Percentiles rank a stretch among this genome's conserved stretches.
phyloP scores from a whole-genome alignment of 1,140 invertebrate species.

The Cydia amplana region DNA sequence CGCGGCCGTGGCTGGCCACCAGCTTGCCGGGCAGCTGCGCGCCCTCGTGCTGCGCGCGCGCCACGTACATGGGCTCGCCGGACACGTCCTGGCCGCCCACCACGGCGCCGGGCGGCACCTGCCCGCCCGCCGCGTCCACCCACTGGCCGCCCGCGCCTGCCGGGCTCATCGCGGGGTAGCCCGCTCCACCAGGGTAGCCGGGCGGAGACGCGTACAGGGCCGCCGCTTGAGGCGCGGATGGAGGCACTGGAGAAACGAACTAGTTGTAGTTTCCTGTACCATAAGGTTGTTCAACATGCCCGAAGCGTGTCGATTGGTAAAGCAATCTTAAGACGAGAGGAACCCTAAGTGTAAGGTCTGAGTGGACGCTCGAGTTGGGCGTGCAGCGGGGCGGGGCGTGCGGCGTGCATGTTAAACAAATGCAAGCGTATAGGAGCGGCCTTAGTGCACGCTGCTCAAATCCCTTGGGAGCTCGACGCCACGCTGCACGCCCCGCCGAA shows the following conservation, averaged over 20 bases:
- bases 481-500: too few species aligned
- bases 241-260: slow-evolving; percentile 60
- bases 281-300: not conserved
- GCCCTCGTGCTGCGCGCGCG: slow-evolving; percentile 86
- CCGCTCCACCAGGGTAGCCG: slow-evolving; percentile 56
- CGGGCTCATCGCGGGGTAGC: slow-evolving; percentile 37
- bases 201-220: slow-evolving; percentile 59
- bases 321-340: not conserved
- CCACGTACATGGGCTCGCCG: slow-evolving; percentile 87
- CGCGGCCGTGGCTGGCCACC: slow-evolving; percentile 84
- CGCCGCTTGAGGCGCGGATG: slow-evolving; percentile 73
- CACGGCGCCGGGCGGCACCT: slow-evolving; percentile 86
- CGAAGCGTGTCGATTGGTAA: not conserved
- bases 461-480: too few species aligned
- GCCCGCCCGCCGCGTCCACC: slow-evolving; percentile 83
- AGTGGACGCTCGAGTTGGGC: too few species aligned
- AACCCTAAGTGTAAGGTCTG: too few species aligned
- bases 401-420: too few species aligned
- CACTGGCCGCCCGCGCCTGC: slow-evolving; percentile 78
- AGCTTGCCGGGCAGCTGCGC: slow-evolving; percentile 90
- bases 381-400: too few species aligned
- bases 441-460: too few species aligned
- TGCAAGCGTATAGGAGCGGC: too few species aligned
- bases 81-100: slow-evolving; percentile 85
- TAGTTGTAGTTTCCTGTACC: not conserved